Evolutionary conservation across 2,113 vertebrate genomes (phyloP), one percentile per base, ranked within the genome.

Genomic region (Trogon surrucura): DNA sequence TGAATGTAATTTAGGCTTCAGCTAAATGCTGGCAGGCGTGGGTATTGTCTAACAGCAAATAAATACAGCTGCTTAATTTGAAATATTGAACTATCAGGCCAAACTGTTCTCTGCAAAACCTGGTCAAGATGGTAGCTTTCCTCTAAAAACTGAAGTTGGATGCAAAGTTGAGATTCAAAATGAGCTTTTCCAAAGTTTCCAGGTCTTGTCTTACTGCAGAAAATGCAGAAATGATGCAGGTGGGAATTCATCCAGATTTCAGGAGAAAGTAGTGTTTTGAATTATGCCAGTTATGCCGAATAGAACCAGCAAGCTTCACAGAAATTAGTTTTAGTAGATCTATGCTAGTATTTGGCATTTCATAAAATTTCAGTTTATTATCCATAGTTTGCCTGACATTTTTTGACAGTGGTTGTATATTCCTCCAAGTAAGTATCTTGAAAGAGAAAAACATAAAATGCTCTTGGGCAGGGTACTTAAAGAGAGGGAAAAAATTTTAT

Each of bases 21-120:
- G 7, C 38, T 79, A 56, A 91, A 62, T 87, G 27, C 47, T 81
- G 72, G 36, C 29, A 81, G 65, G 21, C 9, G 29, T 19, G 16
- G 44, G 5, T 88, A n/a, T 81, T 87, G 30, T 75, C 32, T 81
- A 91, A 71, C 22, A 75, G 41, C 38, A 85, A 88, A 85, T 34
- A 74, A 81, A 54, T 60, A 38, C 11, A 44, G 3, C 13, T 38
- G 11, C 14, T 89, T 90, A 79, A 30, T 36, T 17, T n/a, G 38
- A 69, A 89, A 30, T 11, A 29, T 10, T 38, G 22, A 86, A 62
- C 15, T 73, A 34, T 36, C 8, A 78, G 26, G 8, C 23, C 22
- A 82, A 82, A 56, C 3, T 7, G 3, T 56, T 45, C 22, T 71
- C 29, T 0, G 26, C 27, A 74, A 86, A 81, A 58, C 5, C 13